A percentile compares a stretch with the other conserved stretches of the same genome.
phyloP scores from a whole-genome alignment of 2,113 vertebrate genomes.

The Apodemus sylvaticus region DNA sequence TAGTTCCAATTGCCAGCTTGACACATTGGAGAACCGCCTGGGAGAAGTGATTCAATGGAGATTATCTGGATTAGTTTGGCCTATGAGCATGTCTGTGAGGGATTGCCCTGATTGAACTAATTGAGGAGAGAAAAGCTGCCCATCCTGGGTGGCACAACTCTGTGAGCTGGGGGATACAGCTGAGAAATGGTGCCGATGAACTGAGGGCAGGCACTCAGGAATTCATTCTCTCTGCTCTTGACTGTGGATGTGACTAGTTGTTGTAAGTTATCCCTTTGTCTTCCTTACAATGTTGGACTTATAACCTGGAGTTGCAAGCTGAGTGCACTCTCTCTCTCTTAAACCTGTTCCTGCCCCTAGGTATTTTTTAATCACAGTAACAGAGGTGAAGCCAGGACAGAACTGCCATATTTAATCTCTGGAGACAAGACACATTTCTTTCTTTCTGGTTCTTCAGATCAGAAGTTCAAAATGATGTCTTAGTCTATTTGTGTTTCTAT shows the following conservation, averaged over 20 bases:
- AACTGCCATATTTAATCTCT: neutral
- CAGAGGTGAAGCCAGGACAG: neutral
- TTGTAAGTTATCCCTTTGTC: neutral
- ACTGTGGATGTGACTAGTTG: neutral
- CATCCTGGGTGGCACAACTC: too few species aligned
- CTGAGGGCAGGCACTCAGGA: neutral
- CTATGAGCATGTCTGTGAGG: neutral
- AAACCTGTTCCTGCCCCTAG: neutral
- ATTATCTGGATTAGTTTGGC: neutral
- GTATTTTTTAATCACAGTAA: neutral
- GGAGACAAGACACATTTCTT: slow-evolving; percentile 4
- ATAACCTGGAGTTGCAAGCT: neutral
- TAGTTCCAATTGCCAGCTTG: neutral
- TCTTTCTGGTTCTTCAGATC: neutral
- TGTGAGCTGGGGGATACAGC: neutral
- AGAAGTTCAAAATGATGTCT: neutral
- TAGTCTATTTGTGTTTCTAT: neutral
- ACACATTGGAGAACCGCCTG: neutral
- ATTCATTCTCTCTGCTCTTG: neutral
- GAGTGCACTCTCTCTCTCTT: neutral
- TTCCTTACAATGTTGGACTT: neutral
- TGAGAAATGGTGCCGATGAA: neutral
- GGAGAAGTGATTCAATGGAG: neutral
- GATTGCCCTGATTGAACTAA: neutral
- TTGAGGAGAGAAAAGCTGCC: neutral